Evolutionary conservation across 2,113 vertebrate genomes (phyloP).

Genomic region (Telmatochromis sp.): DNA sequence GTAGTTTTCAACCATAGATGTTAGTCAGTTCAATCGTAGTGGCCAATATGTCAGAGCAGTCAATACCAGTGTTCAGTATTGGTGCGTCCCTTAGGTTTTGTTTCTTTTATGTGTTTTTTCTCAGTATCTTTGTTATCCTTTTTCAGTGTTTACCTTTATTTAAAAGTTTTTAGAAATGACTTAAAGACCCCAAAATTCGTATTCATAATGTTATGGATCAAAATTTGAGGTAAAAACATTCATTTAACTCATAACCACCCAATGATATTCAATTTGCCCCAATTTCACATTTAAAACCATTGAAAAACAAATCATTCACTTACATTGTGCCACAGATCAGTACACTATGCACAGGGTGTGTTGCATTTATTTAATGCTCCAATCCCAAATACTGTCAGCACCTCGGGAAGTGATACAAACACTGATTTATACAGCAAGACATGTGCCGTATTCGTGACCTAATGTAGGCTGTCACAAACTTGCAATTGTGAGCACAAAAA

Average conservation of each 20-base stretch:
- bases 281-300: background rate
- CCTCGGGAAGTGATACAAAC: background rate
- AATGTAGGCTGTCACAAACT: slow-evolving; percentile 3
- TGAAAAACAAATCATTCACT: background rate
- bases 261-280: background rate
- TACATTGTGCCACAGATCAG: background rate
- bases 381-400: background rate
- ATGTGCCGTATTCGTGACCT: background rate
- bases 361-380: background rate
- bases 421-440: slow-evolving; percentile 1
- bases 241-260: background rate
- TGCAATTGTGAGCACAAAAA: background rate
- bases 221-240: background rate
- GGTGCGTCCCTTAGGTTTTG: background rate
- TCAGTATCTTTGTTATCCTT: background rate
- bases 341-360: background rate
- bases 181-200: background rate
- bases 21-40: background rate
- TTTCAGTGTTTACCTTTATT: background rate
- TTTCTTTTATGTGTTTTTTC: background rate
- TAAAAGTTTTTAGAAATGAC: background rate
- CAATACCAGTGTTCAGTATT: background rate
- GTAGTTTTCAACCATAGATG: background rate
- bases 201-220: background rate
- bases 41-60: background rate